Evolutionary conservation across 2,888 invertebrate genomes (phyloP).

Genomic region (Slavum lentiscoides): DNA sequence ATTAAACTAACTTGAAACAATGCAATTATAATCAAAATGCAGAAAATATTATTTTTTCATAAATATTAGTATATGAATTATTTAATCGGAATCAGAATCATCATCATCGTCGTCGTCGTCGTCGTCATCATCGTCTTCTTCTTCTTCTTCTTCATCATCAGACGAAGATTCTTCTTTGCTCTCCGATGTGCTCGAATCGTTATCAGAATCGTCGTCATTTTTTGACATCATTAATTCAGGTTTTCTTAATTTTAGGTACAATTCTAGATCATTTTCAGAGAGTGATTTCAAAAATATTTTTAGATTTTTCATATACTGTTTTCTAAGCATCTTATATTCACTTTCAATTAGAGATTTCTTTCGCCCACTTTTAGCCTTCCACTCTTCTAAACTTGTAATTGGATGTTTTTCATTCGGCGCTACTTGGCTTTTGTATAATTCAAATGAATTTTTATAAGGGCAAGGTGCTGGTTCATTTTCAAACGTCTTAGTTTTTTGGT

Average conservation of each 20-base stretch:
- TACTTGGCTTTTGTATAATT: constrained; percentile 43
- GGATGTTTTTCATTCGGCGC: constrained; percentile 33
- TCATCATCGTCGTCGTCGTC: neutral
- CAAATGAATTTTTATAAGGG: constrained; percentile 48
- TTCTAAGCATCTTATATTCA: constrained; percentile 51
- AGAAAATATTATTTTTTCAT: neutral
- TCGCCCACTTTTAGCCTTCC: constrained; percentile 30
- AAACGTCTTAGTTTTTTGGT: constrained; percentile 32
- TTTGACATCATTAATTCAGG: constrained; percentile 16
- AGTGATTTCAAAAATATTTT: constrained; percentile 44
- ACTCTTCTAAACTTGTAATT: constrained; percentile 40
- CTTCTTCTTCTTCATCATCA: constrained; percentile 10
- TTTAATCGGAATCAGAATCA: constrained; percentile 11
- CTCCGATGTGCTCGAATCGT: constrained; percentile 11
- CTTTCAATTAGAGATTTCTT: constrained; percentile 22
- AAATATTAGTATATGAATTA: too few relatives aligned
- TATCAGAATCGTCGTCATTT: neutral
- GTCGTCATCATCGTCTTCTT: too few relatives aligned
- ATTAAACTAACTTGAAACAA: constrained; percentile 1
- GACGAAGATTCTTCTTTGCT: constrained; percentile 17
- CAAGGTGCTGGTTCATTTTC: constrained; percentile 25
- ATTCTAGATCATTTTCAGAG: constrained; percentile 41
- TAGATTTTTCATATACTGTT: constrained; percentile 41
- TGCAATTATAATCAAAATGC: neutral
- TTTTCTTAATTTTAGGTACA: constrained; percentile 39